Evolutionary conservation across 2,888 invertebrate species (phyloP).

Genomic region (Ennomos quercinarius): DNA sequence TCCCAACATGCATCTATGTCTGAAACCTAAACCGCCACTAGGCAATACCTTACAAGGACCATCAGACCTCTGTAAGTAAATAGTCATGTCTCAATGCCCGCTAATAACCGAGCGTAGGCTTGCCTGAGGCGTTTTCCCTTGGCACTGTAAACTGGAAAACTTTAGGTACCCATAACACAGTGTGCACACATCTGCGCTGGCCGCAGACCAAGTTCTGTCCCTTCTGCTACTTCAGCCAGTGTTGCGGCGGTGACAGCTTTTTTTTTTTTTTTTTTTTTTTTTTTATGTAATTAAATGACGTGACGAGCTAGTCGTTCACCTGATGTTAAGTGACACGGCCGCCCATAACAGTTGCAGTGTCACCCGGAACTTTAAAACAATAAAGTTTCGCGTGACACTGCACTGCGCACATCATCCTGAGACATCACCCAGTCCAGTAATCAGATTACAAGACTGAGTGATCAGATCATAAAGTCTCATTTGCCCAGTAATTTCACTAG

Average conservation of each 20-base stretch:
- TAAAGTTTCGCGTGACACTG: too few relatives aligned
- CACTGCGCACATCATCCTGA: too few relatives aligned
- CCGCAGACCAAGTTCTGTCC: constrained; percentile 73
- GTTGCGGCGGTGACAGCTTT: constrained; percentile 78
- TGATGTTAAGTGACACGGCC: too few relatives aligned
- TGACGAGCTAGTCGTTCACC: too few relatives aligned
- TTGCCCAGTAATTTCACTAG: too few relatives aligned
- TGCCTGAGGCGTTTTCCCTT: constrained; percentile 70
- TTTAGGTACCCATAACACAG: constrained; percentile 36
- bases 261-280: too few relatives aligned
- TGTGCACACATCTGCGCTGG: constrained; percentile 72
- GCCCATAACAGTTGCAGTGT: too few relatives aligned
- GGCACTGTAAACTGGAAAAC: constrained; percentile 54
- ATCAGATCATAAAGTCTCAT: too few relatives aligned
- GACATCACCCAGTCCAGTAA: too few relatives aligned
- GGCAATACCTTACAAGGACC: constrained; percentile 56
- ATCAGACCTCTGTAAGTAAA: constrained; percentile 72
- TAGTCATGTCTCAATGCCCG: constrained; percentile 78
- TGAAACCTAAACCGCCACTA: constrained; percentile 54
- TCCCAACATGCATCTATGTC: constrained; percentile 28
- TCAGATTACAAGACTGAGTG: too few relatives aligned
- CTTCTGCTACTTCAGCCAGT: constrained; percentile 57
- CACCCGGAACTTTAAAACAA: too few relatives aligned
- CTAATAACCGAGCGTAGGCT: constrained; percentile 77
- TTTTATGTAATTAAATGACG: too few relatives aligned